Percentiles rank a stretch among this genome's conserved stretches.
These are phyloP conservation scores for Florisuga fusca DNA, from an alignment of 2,797 vertebrate genomes.

Conservation along the genomic window DNA sequence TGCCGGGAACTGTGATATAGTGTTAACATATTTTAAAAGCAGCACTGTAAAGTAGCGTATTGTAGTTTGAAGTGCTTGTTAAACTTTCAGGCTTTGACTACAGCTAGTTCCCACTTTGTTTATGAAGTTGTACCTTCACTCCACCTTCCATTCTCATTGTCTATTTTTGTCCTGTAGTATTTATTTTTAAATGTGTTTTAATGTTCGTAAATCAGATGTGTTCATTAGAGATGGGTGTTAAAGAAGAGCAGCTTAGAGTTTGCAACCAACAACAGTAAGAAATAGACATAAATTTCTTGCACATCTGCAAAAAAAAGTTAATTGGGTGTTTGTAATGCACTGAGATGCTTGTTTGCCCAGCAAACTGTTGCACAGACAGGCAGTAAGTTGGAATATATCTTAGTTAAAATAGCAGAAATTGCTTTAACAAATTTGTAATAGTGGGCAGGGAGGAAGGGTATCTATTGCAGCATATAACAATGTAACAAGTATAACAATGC, in stretches of 20 bases:
- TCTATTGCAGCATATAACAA: neutral
- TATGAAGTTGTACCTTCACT: neutral
- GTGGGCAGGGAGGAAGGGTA: neutral
- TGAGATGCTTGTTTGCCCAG: neutral
- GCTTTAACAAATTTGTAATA: neutral
- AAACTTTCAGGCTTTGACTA: neutral
- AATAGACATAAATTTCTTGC: neutral
- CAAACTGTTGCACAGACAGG: neutral
- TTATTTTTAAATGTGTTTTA: neutral
- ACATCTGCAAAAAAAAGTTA: neutral
- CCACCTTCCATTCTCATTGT: neutral
- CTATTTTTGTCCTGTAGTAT: neutral
- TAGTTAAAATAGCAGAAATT: neutral
- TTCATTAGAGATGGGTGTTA: neutral
- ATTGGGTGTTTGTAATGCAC: neutral
- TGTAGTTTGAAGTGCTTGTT: constrained; percentile 44
- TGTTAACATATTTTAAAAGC: constrained; percentile 57
- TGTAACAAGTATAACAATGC: neutral
- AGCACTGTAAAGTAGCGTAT: neutral
- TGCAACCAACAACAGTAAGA: neutral
- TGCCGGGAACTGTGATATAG: constrained; percentile 58
- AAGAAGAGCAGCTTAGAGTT: neutral
- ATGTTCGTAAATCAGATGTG: neutral
- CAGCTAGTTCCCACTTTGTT: neutral
- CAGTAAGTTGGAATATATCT: neutral